Conservation (phyloP, 2,113 vertebrate genomes). For the Tetrao urogallus region DNA sequence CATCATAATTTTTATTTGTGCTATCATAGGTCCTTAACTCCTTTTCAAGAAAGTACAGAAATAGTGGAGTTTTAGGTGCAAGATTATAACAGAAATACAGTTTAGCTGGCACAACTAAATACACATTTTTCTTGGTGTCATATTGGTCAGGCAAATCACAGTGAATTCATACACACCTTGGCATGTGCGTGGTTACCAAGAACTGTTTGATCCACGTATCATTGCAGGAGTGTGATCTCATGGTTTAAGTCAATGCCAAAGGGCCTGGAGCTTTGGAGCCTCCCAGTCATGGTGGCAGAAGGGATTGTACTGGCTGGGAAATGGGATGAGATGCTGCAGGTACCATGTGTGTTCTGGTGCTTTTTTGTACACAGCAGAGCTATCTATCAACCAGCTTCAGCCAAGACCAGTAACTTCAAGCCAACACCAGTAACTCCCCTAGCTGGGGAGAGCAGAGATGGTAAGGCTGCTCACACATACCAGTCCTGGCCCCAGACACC, state of each 20-base stretch:
- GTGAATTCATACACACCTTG: neutral
- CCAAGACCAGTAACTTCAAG: neutral
- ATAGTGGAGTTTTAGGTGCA: neutral
- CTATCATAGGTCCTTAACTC: neutral
- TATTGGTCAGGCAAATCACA: neutral
- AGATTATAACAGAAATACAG: neutral
- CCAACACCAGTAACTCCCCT: too few species aligned
- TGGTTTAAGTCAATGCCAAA: neutral
- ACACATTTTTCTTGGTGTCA: neutral
- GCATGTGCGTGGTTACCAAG: neutral
- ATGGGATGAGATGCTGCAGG: accelerated
- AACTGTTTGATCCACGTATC: neutral
- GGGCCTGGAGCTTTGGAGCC: neutral
- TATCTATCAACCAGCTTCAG: neutral
- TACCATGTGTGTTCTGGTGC: neutral
- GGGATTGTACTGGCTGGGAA: neutral
- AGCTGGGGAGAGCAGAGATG: accelerated
- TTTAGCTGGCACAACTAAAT: conserved; percentile 21
- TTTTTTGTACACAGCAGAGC: neutral
- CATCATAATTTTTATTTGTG: conserved; percentile 19
- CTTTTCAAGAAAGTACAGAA: neutral
- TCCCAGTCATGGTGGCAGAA: neutral
- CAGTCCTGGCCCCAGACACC: neutral
- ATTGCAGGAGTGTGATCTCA: neutral
- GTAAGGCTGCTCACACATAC: neutral